Conservation (phyloP, 2,888 invertebrate genomes). For the Tridacna crocea region DNA sequence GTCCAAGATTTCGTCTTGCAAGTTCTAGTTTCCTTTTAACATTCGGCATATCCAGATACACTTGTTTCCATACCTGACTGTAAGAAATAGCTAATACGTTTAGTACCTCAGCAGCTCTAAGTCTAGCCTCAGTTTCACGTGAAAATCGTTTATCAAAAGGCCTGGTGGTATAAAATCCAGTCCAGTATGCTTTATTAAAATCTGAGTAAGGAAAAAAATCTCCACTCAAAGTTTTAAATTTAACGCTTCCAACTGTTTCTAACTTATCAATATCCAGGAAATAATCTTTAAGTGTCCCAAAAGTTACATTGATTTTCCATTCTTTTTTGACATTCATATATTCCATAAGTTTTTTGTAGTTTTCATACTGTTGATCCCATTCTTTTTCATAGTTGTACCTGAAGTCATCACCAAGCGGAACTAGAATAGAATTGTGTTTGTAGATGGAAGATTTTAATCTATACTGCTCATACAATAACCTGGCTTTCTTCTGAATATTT, state of each 20-base stretch:
- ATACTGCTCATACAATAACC: conserved; percentile 94
- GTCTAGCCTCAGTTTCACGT: conserved; percentile 85
- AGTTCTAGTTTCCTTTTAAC: conserved; percentile 67
- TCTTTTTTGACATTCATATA: conserved; percentile 93
- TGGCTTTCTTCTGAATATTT: conserved; percentile 93
- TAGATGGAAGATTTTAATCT: conserved; percentile 94
- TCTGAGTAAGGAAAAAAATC: conserved; percentile 99
- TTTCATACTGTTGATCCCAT: conserved; percentile 97
- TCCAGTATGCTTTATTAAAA: conserved; percentile 94
- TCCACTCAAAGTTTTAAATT: conserved; percentile 91
- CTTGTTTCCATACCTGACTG: conserved; percentile 64
- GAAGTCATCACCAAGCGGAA: conserved; percentile 98
- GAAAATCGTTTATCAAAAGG: conserved; percentile 89
- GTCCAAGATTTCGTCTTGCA: conserved; percentile 92
- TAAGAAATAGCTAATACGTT: conserved; percentile 71
- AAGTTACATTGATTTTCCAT: conserved; percentile 82
- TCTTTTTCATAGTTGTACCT: conserved; percentile 94
- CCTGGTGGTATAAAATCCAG: conserved; percentile 95
- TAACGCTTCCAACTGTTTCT: conserved; percentile 17
- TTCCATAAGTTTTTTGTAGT: conserved; percentile 94
- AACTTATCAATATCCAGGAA: conserved; percentile 86
- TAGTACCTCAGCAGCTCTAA: conserved; percentile 81
- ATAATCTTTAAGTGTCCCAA: conserved; percentile 96
- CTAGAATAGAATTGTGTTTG: conserved; percentile 95
- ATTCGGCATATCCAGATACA: conserved; percentile 61